phyloP scores from a whole-genome alignment of 2,113 vertebrate species.

The Cephalopterus ornatus region DNA sequence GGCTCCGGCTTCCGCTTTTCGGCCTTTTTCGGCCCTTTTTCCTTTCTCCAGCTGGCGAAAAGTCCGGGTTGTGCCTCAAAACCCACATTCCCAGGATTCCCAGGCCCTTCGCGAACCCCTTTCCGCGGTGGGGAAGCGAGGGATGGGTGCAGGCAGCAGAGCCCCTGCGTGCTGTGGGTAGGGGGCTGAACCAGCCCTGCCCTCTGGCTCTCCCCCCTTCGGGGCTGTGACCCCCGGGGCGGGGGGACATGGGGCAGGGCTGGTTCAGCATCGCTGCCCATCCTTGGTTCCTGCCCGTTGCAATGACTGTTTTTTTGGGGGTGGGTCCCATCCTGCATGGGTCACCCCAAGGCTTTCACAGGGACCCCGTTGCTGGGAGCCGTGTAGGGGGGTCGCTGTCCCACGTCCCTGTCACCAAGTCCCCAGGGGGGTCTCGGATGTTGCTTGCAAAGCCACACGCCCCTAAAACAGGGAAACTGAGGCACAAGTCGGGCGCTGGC shows the following conservation, averaged over 20 bases:
- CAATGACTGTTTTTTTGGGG: background rate
- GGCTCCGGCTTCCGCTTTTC: constrained; percentile 2
- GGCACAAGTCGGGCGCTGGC: background rate
- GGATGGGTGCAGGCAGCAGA: background rate
- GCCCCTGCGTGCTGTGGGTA: background rate
- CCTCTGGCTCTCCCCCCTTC: fast-evolving
- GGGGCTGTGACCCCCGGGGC: background rate
- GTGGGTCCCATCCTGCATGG: background rate
- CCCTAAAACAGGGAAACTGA: background rate
- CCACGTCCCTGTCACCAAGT: background rate
- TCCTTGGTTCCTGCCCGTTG: background rate
- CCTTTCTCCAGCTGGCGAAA: background rate
- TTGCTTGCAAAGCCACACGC: background rate
- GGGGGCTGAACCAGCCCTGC: background rate
- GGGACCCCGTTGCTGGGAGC: background rate
- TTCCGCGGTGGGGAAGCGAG: background rate
- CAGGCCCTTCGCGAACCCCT: background rate
- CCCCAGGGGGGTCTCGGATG: background rate
- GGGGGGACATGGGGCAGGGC: background rate
- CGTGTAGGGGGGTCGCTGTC: background rate
- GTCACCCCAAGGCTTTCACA: background rate
- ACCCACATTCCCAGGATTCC: background rate
- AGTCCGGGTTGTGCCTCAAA: background rate
- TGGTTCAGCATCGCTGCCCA: background rate
- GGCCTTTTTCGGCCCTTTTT: background rate